Base-by-base conservation (phyloP, 2,797 vertebrate genomes). In the Onychomys torridus region DNA sequence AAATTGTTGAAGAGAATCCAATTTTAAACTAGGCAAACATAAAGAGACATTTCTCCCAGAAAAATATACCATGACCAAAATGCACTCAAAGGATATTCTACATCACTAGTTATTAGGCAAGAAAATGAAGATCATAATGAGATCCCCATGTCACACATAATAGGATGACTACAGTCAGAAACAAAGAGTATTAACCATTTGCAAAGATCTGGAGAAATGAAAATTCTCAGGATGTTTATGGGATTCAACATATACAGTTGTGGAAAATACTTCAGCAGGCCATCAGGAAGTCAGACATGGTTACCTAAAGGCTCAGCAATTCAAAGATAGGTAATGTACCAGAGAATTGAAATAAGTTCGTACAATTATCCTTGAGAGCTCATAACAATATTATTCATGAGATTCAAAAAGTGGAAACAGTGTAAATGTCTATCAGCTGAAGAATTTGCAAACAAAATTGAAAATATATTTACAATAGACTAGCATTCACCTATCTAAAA, bases 61-160 rank as follows among this genome's bases (percentile, higher is more conserved):
- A 89, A 81, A 52, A 96, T 61, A 93, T 43, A 75, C 34, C 86
- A 82, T 29, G 40, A n/a, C 13, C 71, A 85, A 92, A 84, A 84
- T 79, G 61, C 52, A 79, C 65, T n/a, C 37, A n/a, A 90, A 88
- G 29, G 27, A 82, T 87, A 59, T 6, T 59, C 49, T 55, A 75
- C 11, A 75, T 83, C 40, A 43, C 59, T 76, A n/a, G 10, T n/a
- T 73, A 71, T 84, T 63, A 89, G 17, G 13, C 52, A 89, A 94
- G 77, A 52, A 83, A 88, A 91, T 71, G 77, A 91, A 96, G 82
- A 63, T 65, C 57, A 93, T 61, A 76, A 76, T 75, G 40, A 93
- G 46, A 81, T 57, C 10, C 93, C 14, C 27, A 14, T 5, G 25
- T 77, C 21, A 69, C 43, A 88, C 19, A 55, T 7, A 78, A 8